phyloP scores from a whole-genome alignment of 2,888 invertebrate species.

The Micoletzkya japonica region DNA sequence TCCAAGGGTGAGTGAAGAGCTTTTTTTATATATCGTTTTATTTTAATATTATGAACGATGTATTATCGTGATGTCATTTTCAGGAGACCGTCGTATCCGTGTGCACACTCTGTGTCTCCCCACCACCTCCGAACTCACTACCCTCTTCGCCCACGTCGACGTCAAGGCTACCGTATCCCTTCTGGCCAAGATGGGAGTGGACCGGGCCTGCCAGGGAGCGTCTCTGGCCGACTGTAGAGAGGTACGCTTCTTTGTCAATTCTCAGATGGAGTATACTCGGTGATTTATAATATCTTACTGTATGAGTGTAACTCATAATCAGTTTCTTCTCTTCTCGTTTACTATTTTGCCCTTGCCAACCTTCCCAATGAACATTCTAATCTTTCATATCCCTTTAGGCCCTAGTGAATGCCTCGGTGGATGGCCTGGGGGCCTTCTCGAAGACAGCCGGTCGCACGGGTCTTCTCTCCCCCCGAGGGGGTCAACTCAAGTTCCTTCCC shows the following conservation, averaged over 20 bases:
- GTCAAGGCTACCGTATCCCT: slow-evolving; percentile 82
- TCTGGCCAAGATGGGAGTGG: slow-evolving; percentile 95
- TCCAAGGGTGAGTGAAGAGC: slow-evolving; percentile 74
- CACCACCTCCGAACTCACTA: slow-evolving; percentile 80
- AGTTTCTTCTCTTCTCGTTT: too few relatives aligned
- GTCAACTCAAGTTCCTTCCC: slow-evolving; percentile 73
- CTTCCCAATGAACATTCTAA: too few relatives aligned
- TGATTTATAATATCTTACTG: too few relatives aligned
- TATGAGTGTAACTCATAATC: too few relatives aligned
- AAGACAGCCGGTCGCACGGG: slow-evolving; percentile 44
- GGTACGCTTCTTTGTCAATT: too few relatives aligned
- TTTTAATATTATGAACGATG: background rate
- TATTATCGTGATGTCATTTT: slow-evolving; percentile 12
- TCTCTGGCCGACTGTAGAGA: slow-evolving; percentile 86
- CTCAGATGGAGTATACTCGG: too few relatives aligned
- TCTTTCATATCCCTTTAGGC: slow-evolving; percentile 72
- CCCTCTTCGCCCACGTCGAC: slow-evolving; percentile 85
- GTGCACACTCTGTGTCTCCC: slow-evolving; percentile 96
- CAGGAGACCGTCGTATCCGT: slow-evolving; percentile 90
- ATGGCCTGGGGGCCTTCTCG: slow-evolving; percentile 74
- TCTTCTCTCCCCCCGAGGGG: slow-evolving; percentile 22
- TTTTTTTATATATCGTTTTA: slow-evolving; percentile 1
- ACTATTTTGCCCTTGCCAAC: too few relatives aligned
- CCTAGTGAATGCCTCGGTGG: slow-evolving; percentile 89
- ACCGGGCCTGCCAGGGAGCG: slow-evolving; percentile 79